Evolutionary conservation across 2,888 invertebrate genomes (phyloP), one percentile per base, ranked within the genome.

Genomic region (Latrodectus elegans): DNA sequence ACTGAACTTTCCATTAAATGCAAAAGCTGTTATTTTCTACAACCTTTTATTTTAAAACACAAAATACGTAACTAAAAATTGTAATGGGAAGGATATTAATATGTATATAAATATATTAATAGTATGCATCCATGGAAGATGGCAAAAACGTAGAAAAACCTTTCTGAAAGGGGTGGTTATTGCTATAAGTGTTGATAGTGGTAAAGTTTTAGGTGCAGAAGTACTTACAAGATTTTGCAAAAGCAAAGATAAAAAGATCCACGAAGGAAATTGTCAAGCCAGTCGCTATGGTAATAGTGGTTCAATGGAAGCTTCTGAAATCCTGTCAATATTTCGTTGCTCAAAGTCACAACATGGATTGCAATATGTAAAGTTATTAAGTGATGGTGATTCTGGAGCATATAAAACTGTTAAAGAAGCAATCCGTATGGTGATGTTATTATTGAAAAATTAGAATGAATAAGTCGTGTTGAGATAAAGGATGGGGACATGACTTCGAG

Each of bases 351-450:
- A 52, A 9, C 53, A 73, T 53, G 22, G 22, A 12, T 12, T 73
- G 12, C 55, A 17, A 51, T 73, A 73, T 12, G 53, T 22, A 51
- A 53, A 73, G 15, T 73, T 53, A 15, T 17, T 53, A 53, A 53
- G 73, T 53, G 53, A 73, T 22, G 73, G 73, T 14, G 73, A 53
- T 22, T 73, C 73, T 3, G 14, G 53, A 17, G 53, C 53, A 8
- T n/a, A 53, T 52, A 17, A 52, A 53, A 3, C 60, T 60, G 60
- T 10, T 6, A 15, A n/a, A 12, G 60, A 71, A 71, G 11, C 1
- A 71, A 71, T 9, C 71, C 38, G 49, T 71, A 71, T 71, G 70
- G 70, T 22, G 49, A 71, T 49, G 71, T 60, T 60, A 11, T 12
- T 60, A n/a, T 60, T 60, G 60, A 60, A 60, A 60, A 60, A 60